Evolutionary conservation across 2,113 vertebrate species (phyloP).

Genomic region (Muntiacus reevesi): DNA sequence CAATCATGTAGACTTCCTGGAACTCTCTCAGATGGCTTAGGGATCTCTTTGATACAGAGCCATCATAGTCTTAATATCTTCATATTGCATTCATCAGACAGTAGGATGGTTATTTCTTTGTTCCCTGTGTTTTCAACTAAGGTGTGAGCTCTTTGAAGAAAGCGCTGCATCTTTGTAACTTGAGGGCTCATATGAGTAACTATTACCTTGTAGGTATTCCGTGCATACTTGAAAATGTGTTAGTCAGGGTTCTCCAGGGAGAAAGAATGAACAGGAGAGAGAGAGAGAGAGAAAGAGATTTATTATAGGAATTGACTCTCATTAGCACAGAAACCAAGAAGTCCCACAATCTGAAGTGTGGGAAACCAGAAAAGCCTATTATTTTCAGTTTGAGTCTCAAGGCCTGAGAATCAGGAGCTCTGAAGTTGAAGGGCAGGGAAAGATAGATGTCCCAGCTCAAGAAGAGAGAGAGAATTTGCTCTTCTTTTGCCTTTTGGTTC

Average conservation of each 20-base stretch:
- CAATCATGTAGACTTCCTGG: not conserved
- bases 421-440: not conserved
- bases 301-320: not conserved
- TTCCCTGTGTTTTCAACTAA: not conserved
- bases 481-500: not conserved
- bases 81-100: not conserved
- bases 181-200: not conserved
- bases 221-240: not conserved
- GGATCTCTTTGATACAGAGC: not conserved
- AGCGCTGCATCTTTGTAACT: slow-evolving; percentile 1
- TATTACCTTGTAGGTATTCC: not conserved
- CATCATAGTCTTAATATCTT: not conserved
- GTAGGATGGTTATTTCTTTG: slow-evolving; percentile 20
- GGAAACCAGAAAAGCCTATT: not conserved
- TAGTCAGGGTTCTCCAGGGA: not conserved
- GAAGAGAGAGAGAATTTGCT: not conserved
- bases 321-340: not conserved
- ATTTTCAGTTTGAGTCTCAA: not conserved
- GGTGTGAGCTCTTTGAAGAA: not conserved
- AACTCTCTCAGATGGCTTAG: not conserved
- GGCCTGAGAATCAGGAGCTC: not conserved
- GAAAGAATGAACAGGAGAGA: not conserved
- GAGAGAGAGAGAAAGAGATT: not conserved
- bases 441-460: not conserved
- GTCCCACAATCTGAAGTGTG: not conserved